A percentile compares a stretch with the other conserved stretches of the same genome.
phyloP scores from a whole-genome alignment of 2,797 vertebrate species.

The Neomorphus geoffroyi region DNA sequence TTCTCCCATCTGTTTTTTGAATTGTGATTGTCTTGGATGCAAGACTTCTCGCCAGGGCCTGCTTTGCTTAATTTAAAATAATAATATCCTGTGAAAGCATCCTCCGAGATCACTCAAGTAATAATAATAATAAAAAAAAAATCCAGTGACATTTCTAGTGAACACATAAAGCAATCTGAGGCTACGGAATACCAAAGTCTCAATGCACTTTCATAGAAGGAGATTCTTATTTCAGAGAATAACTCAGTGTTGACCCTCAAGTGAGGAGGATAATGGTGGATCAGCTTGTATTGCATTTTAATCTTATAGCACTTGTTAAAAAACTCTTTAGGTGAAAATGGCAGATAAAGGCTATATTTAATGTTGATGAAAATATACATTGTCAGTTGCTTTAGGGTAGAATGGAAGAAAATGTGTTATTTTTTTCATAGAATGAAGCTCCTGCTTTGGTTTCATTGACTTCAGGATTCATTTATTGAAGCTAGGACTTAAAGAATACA shows the following conservation, averaged over 20 bases:
- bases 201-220: not conserved
- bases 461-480: not conserved
- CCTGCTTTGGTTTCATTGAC: not conserved
- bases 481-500: not conserved
- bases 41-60: not conserved
- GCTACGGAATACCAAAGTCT: not conserved
- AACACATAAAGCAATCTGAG: not conserved
- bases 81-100: not conserved
- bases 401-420: not conserved
- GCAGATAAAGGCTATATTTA: not conserved
- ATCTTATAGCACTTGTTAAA: not conserved
- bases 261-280: not conserved
- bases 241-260: not conserved
- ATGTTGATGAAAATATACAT: not conserved
- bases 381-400: not conserved
- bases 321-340: not conserved
- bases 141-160: not conserved
- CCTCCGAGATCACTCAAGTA: not conserved
- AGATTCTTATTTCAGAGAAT: not conserved
- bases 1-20: not conserved
- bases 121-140: not conserved
- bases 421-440: not conserved
- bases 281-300: not conserved
- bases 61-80: not conserved
- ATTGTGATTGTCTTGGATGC: not conserved